Conservation (phyloP, 2,113 vertebrate species). For the Trochalopteron elliotii region DNA sequence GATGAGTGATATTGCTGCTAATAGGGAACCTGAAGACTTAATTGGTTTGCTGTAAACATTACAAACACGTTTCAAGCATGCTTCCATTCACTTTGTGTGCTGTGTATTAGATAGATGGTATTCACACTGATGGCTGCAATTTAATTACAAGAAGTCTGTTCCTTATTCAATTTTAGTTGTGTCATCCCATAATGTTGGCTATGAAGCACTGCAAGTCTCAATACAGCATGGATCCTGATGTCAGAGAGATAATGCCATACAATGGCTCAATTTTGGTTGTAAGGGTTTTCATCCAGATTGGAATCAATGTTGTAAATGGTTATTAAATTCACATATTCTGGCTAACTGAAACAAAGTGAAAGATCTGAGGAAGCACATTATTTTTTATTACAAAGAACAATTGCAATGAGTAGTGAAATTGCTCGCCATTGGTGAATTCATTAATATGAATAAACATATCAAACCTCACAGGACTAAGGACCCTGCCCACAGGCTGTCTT, state of each 20-base stretch:
- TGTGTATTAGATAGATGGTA: slow-evolving; percentile 45
- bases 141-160: slow-evolving; percentile 61
- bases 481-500: slow-evolving; percentile 6
- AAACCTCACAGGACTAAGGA: neutral
- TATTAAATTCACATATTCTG: slow-evolving; percentile 36
- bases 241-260: slow-evolving; percentile 12
- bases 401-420: neutral
- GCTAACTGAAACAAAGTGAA: slow-evolving; percentile 34
- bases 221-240: neutral
- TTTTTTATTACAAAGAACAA: slow-evolving; percentile 8
- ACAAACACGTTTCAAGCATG: slow-evolving; percentile 14
- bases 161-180: slow-evolving; percentile 46
- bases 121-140: slow-evolving; percentile 58
- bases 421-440: neutral
- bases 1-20: slow-evolving; percentile 35
- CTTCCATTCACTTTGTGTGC: slow-evolving; percentile 42
- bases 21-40: slow-evolving; percentile 49
- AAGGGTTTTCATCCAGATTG: slow-evolving; percentile 6
- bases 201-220: slow-evolving; percentile 39
- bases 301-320: slow-evolving; percentile 42
- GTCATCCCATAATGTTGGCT: slow-evolving; percentile 32
- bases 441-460: neutral
- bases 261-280: slow-evolving; percentile 3
- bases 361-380: neutral
- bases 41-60: slow-evolving; percentile 63